A percentile compares a stretch with the other conserved stretches of the same genome.
phyloP scores from a whole-genome alignment of 1,140 invertebrate genomes.

The Zaprionus taronus region DNA sequence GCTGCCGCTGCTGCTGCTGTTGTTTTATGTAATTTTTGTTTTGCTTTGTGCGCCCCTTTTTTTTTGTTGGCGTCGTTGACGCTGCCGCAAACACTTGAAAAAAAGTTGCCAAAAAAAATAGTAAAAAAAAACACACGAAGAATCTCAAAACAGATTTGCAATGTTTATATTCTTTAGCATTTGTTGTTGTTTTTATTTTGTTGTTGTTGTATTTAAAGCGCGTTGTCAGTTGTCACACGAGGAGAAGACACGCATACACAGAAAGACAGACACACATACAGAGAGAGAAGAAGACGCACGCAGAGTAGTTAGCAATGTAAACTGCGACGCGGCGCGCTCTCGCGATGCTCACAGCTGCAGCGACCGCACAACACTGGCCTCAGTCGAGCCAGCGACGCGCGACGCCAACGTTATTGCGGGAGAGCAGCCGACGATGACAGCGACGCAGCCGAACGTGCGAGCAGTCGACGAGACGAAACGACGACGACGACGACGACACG shows the following conservation, averaged over 20 bases:
- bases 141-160: constrained; percentile 1
- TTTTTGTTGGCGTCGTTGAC: constrained; percentile 18
- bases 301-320: constrained; percentile 5
- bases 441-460: constrained; percentile 1
- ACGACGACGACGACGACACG: neutral
- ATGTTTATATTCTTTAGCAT: constrained; percentile 1
- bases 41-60: constrained; percentile 29
- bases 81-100: constrained; percentile 38
- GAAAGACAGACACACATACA: constrained; percentile 22
- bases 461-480: constrained; percentile 10
- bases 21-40: constrained; percentile 63
- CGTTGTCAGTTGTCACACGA: constrained; percentile 44
- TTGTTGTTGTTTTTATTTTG: constrained; percentile 6
- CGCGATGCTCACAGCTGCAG: constrained; percentile 72
- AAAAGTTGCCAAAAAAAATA: constrained; percentile 44
- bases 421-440: constrained; percentile 27
- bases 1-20: neutral
- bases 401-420: constrained; percentile 30
- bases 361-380: constrained; percentile 65
- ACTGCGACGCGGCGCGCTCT: constrained; percentile 52
- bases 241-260: neutral
- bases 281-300: constrained; percentile 22
- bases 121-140: constrained; percentile 5
- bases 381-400: constrained; percentile 46
- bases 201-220: constrained; percentile 33